These are phyloP conservation scores for Bubalus kerabau DNA, from an alignment of 2,113 vertebrate genomes.

Conservation along the genomic window DNA sequence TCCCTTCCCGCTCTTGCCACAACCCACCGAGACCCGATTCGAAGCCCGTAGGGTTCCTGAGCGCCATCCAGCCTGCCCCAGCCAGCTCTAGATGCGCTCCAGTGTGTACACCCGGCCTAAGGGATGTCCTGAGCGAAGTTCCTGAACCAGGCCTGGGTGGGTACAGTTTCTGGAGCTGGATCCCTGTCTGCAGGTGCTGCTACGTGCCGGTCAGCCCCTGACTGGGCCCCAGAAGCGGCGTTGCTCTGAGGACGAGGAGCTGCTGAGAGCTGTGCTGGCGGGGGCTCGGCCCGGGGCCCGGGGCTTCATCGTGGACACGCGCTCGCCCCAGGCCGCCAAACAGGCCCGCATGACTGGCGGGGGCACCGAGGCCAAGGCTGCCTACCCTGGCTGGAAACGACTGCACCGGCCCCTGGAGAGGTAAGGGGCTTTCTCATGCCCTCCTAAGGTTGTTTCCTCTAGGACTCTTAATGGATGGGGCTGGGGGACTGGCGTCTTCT, in stretches of 20 bases:
- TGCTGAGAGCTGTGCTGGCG: slow-evolving; percentile 73
- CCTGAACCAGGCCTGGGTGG: not conserved
- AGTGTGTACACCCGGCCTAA: not conserved
- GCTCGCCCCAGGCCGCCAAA: slow-evolving; percentile 84
- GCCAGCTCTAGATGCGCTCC: not conserved
- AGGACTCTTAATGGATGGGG: not conserved
- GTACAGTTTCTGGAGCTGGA: fast-evolving
- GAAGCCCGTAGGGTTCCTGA: not conserved
- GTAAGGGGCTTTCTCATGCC: slow-evolving; percentile 64
- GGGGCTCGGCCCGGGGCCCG: slow-evolving; percentile 41
- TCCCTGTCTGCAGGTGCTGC: slow-evolving; percentile 78
- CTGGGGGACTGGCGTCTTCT: fast-evolving
- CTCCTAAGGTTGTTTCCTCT: not conserved
- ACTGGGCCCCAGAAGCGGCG: slow-evolving; percentile 84
- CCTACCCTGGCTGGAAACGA: slow-evolving; percentile 82
- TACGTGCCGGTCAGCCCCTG: slow-evolving; percentile 88
- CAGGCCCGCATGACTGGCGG: slow-evolving; percentile 83
- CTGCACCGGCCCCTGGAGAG: slow-evolving; percentile 87
- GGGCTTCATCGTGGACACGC: slow-evolving; percentile 86
- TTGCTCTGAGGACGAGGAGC: slow-evolving; percentile 83
- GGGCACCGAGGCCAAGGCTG: slow-evolving; percentile 85
- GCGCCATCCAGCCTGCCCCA: not conserved
- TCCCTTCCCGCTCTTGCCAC: not conserved
- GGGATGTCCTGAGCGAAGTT: not conserved
- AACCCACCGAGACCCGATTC: not conserved